Conservation (phyloP, 1,140 invertebrate species). For the Drosophila equinoxialis region DNA sequence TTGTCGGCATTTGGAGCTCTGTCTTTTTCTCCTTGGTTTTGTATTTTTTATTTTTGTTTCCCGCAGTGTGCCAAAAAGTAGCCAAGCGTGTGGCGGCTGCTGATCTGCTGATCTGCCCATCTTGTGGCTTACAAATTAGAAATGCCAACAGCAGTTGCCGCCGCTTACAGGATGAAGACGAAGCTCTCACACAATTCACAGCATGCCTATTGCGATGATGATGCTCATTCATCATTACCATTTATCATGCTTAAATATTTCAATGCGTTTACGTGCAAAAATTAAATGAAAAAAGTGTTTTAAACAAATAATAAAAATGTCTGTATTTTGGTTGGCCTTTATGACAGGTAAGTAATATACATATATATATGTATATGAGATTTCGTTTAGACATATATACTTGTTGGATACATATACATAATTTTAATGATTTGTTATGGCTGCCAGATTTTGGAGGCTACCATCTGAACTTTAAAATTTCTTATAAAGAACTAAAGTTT, state of each 20-base stretch:
- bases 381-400: no score
- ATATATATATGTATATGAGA: slow-evolving; percentile 41
- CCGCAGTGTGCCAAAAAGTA: slow-evolving; percentile 74
- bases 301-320: slow-evolving; percentile 61
- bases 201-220: slow-evolving; percentile 39
- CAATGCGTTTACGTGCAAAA: slow-evolving; percentile 54
- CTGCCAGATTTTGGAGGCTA: slow-evolving; percentile 63
- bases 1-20: slow-evolving; percentile 71
- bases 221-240: slow-evolving; percentile 73
- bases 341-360: slow-evolving; percentile 58
- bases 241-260: slow-evolving; percentile 59
- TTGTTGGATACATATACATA: neutral
- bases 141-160: slow-evolving; percentile 62
- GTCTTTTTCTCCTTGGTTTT: slow-evolving; percentile 5
- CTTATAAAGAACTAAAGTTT: neutral
- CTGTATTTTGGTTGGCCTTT: slow-evolving; percentile 59
- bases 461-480: slow-evolving; percentile 1
- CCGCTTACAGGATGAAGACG: slow-evolving; percentile 57
- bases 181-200: slow-evolving; percentile 43
- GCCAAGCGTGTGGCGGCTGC: slow-evolving; percentile 65
- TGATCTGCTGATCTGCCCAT: slow-evolving; percentile 50
- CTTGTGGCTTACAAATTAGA: slow-evolving; percentile 74
- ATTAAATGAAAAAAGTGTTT: slow-evolving; percentile 46
- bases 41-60: slow-evolving; percentile 36
- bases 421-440: slow-evolving; percentile 63